These are phyloP conservation scores for Piscicola geometra DNA, from an alignment of 2,888 invertebrate genomes.

Conservation along the genomic window DNA sequence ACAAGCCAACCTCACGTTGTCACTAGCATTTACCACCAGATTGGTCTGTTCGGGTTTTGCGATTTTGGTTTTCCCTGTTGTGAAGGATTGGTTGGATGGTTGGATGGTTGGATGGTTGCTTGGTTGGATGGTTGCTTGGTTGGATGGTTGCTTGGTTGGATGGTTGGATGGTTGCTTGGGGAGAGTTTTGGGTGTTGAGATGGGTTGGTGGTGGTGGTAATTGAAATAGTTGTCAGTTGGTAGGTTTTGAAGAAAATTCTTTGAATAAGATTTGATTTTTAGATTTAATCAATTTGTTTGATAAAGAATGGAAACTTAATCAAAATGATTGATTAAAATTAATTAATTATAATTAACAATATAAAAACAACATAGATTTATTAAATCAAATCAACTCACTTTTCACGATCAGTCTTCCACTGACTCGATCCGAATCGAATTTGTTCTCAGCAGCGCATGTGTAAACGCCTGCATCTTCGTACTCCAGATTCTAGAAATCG, in stretches of 20 bases:
- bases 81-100: too few species aligned
- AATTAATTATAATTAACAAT: background rate
- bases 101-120: background rate
- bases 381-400: too few species aligned
- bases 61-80: slow-evolving; percentile 20
- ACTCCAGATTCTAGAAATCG: slow-evolving; percentile 16
- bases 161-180: background rate
- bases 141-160: background rate
- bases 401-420: slow-evolving; percentile 76
- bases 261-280: too few species aligned
- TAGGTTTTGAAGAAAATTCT: too few species aligned
- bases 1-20: slow-evolving; percentile 27
- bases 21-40: slow-evolving; percentile 17
- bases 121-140: background rate
- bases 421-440: slow-evolving; percentile 77
- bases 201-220: background rate
- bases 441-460: slow-evolving; percentile 90
- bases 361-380: too few species aligned
- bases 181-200: background rate
- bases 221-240: too few species aligned
- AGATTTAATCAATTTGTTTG: too few species aligned
- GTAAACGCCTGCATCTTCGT: slow-evolving; percentile 82
- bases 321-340: background rate
- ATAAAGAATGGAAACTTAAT: background rate
- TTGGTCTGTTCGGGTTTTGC: background rate